phyloP scores from a whole-genome alignment of 2,113 vertebrate genomes.

The Nothobranchius kuhntae region DNA sequence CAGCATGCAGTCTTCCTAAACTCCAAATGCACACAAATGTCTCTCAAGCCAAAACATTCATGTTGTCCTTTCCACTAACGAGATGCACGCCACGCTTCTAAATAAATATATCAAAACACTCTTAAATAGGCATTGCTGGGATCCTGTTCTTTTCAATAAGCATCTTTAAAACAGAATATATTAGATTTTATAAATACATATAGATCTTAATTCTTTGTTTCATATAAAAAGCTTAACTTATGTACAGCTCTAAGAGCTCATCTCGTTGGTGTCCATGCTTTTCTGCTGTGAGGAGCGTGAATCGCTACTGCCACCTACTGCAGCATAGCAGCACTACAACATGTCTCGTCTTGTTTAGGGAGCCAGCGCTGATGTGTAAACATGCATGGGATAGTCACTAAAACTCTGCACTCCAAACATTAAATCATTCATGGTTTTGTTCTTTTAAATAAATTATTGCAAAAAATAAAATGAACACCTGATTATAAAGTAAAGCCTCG shows the following conservation, averaged over 20 bases:
- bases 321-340: slow-evolving; percentile 73
- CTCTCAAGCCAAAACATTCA: slow-evolving; percentile 46
- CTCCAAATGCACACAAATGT: slow-evolving; percentile 21
- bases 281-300: slow-evolving; percentile 41
- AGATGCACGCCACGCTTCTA: slow-evolving; percentile 48
- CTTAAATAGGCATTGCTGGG: slow-evolving; percentile 52
- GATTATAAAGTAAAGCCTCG: slow-evolving; percentile 39
- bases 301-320: slow-evolving; percentile 79
- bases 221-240: slow-evolving; percentile 30
- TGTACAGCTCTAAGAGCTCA: slow-evolving; percentile 42
- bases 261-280: slow-evolving; percentile 58
- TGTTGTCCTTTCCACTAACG: slow-evolving; percentile 42
- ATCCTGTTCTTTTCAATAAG: slow-evolving; percentile 48
- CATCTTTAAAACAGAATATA: slow-evolving; percentile 66
- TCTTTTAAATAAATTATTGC: slow-evolving; percentile 56
- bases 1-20: slow-evolving; percentile 31
- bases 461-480: slow-evolving; percentile 21
- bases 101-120: slow-evolving; percentile 65
- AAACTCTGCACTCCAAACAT: slow-evolving; percentile 76
- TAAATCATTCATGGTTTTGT: slow-evolving; percentile 49
- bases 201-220: slow-evolving; percentile 53
- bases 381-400: slow-evolving; percentile 75
- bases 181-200: slow-evolving; percentile 72
- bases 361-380: slow-evolving; percentile 65
- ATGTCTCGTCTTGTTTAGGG: slow-evolving; percentile 49